phyloP scores from a whole-genome alignment of 2,113 vertebrate genomes.

The Eptesicus fuscus region DNA sequence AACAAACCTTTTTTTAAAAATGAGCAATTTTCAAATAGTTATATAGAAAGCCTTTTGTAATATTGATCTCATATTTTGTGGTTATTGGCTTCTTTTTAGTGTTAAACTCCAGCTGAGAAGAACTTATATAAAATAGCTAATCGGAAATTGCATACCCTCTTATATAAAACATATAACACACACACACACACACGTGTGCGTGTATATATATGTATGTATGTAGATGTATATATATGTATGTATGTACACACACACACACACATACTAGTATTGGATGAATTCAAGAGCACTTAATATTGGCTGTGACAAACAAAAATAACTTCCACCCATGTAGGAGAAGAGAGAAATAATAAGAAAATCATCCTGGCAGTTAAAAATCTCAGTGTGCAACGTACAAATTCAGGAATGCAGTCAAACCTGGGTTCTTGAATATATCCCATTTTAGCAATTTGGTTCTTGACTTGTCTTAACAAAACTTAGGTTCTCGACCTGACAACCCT shows the following conservation, averaged over 20 bases:
- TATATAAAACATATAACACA: neutral
- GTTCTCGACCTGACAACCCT: too few relatives aligned
- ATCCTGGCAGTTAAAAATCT: neutral
- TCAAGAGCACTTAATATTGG: conserved; percentile 1
- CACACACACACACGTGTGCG: too few relatives aligned
- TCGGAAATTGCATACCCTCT: neutral
- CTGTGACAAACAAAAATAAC: neutral
- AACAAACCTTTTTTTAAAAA: neutral
- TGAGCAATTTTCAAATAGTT: neutral
- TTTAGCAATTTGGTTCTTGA: too few relatives aligned
- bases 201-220: too few relatives aligned
- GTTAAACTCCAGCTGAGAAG: neutral
- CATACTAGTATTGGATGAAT: neutral
- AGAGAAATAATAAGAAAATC: conserved; percentile 39
- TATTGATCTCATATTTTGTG: neutral
- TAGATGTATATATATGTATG: too few relatives aligned
- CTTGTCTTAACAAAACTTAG: too few relatives aligned
- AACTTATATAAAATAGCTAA: neutral
- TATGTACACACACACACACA: neutral
- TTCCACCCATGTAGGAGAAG: neutral
- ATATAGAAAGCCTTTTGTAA: neutral
- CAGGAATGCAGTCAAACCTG: neutral
- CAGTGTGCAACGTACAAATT: neutral
- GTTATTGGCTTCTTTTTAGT: neutral
- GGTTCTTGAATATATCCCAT: too few relatives aligned